Conservation (phyloP, 1,140 invertebrate species). For the Mya arenaria region DNA sequence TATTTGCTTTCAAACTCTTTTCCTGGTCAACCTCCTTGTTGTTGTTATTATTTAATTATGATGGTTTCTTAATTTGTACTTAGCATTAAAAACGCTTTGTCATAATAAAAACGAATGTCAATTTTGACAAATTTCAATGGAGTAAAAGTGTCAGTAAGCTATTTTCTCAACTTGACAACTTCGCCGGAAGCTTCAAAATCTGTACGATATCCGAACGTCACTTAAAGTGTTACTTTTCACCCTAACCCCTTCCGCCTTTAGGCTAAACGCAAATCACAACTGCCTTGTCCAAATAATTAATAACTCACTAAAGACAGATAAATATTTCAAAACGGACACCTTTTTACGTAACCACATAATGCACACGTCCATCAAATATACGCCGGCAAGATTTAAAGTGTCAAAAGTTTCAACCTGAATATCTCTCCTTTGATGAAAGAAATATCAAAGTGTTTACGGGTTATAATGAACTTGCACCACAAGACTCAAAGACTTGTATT, state of each 20-base stretch:
- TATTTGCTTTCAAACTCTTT: too few species aligned
- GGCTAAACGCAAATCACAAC: background rate
- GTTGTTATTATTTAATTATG: background rate
- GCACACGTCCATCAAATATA: constrained; percentile 16
- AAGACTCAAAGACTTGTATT: constrained; percentile 2
- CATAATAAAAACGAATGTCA: constrained; percentile 34
- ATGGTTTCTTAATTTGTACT: constrained; percentile 14
- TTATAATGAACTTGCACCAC: constrained; percentile 40
- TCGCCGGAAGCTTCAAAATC: background rate
- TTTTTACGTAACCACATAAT: constrained; percentile 31
- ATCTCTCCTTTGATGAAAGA: constrained; percentile 20
- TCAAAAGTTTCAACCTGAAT: constrained; percentile 14
- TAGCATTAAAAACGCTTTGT: too few species aligned
- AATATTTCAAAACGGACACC: constrained; percentile 38
- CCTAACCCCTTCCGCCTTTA: background rate
- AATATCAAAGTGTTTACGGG: constrained; percentile 21
- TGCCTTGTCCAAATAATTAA: constrained; percentile 25
- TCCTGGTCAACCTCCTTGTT: too few species aligned
- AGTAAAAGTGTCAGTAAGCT: constrained; percentile 25
- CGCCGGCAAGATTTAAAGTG: constrained; percentile 11
- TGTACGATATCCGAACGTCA: background rate
- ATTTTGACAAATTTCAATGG: constrained; percentile 33
- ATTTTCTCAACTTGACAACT: constrained; percentile 7
- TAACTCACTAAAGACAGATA: constrained; percentile 6
- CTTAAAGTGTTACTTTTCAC: constrained; percentile 17